Base-by-base conservation (phyloP, 2,888 invertebrate species). In the Protophormia terraenovae region DNA sequence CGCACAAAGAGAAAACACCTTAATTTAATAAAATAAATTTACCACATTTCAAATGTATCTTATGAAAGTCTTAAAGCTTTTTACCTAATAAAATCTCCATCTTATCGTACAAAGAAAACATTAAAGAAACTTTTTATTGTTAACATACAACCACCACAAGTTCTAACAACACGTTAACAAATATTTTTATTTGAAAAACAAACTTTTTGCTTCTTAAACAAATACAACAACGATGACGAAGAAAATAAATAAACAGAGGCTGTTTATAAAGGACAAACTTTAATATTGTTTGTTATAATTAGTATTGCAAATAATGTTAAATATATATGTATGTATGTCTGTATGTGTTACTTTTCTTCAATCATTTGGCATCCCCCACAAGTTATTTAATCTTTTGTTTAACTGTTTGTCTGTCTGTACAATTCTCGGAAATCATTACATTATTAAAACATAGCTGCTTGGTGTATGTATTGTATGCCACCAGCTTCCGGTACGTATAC, bases 231-330 rank as follows among this genome's bases (percentile, higher is more conserved):
- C 16, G 16, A 14, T 19, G 5, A 38, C n/a, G n/a, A 2, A 29
- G 27, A 55, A 55, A 16, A 3, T 35, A 62, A 45, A 47, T 32
- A 58, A 76, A 71, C 67, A 64, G 64, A 66, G 19, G 53, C 38
- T 58, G 67, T 60, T 67, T 66, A n/a, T 35, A 14, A 16, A 53
- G 60, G 22, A 76, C 45, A 77, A 82, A 82, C 69, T 83, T 81
- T 90, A 90, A 91, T 92, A 90, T 88, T 88, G 88, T 91, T 91
- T 90, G 88, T 89, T 90, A 89, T 91, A 91, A 91, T 92, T 92
- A 91, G 89, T 89, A 91, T 92, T 92, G 89, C 91, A 91, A 91
- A 91, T 90, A 91, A 88, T 89, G 88, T 86, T 87, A 83, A 88
- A 45, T 47, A 29, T 27, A 45, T 5, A 38, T 45, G 16, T 4